Conservation (phyloP, 2,113 vertebrate species). For the Brachyistius frenatus region DNA sequence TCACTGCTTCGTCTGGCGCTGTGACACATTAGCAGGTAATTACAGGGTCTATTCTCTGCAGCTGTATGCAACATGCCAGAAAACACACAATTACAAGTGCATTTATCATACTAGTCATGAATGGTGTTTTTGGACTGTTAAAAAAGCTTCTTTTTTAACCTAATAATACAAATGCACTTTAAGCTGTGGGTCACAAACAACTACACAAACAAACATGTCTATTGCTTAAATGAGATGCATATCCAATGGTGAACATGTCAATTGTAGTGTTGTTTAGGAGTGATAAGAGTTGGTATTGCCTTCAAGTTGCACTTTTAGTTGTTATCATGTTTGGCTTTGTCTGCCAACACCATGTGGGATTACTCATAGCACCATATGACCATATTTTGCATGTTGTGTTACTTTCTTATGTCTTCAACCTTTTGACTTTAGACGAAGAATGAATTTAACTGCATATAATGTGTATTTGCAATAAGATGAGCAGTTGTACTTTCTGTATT, state of each 20-base stretch:
- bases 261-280: constrained; percentile 1
- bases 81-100: constrained; percentile 35
- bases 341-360: constrained; percentile 33
- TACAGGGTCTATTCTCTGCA: constrained; percentile 57
- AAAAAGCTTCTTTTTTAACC: neutral
- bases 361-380: constrained; percentile 36
- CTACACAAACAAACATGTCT: constrained; percentile 3
- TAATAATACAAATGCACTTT: neutral
- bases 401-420: constrained; percentile 2
- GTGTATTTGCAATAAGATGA: neutral
- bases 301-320: constrained; percentile 38
- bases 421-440: neutral
- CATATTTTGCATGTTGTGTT: constrained; percentile 18
- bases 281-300: constrained; percentile 23
- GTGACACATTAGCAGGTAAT: constrained; percentile 77
- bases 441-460: neutral
- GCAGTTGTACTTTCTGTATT: neutral
- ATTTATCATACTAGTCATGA: constrained; percentile 14
- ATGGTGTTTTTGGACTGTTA: neutral
- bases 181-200: neutral
- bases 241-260: neutral
- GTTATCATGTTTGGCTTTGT: constrained; percentile 29
- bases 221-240: constrained; percentile 2
- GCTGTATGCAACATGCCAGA: constrained; percentile 55
- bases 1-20: constrained; percentile 61